Percentiles rank a stretch among this genome's conserved stretches.
These are phyloP conservation scores for Butorides virescens DNA, from an alignment of 2,113 vertebrate species.

Conservation along the genomic window DNA sequence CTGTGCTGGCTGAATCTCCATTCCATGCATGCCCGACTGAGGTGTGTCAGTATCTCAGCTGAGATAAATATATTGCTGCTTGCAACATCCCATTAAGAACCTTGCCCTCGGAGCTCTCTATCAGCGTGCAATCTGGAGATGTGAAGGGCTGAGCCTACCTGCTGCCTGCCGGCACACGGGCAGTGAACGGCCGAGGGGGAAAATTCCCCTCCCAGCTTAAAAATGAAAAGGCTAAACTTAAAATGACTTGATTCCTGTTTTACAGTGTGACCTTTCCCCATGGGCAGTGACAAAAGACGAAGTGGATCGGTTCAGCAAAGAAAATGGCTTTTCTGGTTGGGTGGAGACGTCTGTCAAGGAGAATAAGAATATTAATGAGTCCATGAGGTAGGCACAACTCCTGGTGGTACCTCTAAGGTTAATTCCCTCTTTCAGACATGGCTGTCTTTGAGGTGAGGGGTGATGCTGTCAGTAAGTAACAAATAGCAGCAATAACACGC, in stretches of 20 bases:
- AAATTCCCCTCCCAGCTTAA: not conserved
- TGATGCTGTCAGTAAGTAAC: not conserved
- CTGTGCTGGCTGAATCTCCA: not conserved
- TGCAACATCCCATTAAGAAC: not conserved
- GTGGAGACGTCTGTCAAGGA: slow-evolving; percentile 90
- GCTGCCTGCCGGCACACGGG: not conserved
- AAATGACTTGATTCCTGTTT: not conserved
- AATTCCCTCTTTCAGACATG: not conserved
- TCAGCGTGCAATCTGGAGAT: not conserved
- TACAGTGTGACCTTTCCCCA: slow-evolving; percentile 82
- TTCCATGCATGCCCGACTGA: not conserved
- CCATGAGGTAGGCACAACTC: slow-evolving; percentile 78
- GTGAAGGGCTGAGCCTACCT: not conserved
- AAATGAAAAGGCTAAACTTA: not conserved
- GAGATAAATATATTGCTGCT: not conserved
- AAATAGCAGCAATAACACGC: not conserved
- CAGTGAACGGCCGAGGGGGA: not conserved
- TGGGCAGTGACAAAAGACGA: slow-evolving; percentile 82
- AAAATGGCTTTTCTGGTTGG: slow-evolving; percentile 85
- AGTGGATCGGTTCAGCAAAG: slow-evolving; percentile 84
- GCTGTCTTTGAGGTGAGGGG: not conserved
- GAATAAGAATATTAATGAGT: slow-evolving; percentile 85
- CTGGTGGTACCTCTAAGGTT: not conserved
- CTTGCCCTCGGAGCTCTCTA: not conserved
- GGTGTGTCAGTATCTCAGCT: not conserved